Base-by-base conservation (phyloP, 2,888 invertebrate species). In the Liopterus haemorrhoidalis region DNA sequence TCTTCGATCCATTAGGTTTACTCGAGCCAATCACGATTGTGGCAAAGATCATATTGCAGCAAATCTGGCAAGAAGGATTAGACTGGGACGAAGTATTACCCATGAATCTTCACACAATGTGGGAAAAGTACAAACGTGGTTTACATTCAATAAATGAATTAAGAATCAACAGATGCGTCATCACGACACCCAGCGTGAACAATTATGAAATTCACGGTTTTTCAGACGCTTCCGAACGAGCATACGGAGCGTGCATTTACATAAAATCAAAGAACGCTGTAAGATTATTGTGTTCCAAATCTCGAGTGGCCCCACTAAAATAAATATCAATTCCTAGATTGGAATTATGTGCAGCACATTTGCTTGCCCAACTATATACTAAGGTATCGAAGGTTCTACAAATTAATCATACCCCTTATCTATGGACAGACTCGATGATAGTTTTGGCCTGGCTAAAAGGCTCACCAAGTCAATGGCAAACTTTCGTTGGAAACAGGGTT, bases 221-320 rank as follows among this genome's bases (percentile, higher is more conserved):
- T 16, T 32, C 49, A 5, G 57, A 57, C 35, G 54, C 55, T 2
- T 54, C 51, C 1, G 52, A 56, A 31, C 51, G 24, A 5, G 57
- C 48, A 0, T 58, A 54, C 25, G 57, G 56, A 11, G 56, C 54
- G 0, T 54, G 56, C 27, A 16, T 57, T 1, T 58, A 57, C 19
- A 2, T 53, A 2, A 11, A 36, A 15, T 30, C 38, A 3, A 32
- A 15, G 6, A 18, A 31, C 24, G 16, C 15, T 11, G 12, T n/a
- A 2, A 3, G 8, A 11, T 37, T 50, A 24, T 3, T 51, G 9
- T 37, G 35, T 11, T 22, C 49, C 11, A 51, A 51, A 43, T 43
- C 42, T 9, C 22, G 41, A 15, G 46, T 50, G 8, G 49, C 40
- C 2, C 46, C 45, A 16, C 19, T 44, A 19, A 45, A 37, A n/a